Base-by-base conservation (phyloP, 2,113 vertebrate genomes). In the Scomber japonicus region DNA sequence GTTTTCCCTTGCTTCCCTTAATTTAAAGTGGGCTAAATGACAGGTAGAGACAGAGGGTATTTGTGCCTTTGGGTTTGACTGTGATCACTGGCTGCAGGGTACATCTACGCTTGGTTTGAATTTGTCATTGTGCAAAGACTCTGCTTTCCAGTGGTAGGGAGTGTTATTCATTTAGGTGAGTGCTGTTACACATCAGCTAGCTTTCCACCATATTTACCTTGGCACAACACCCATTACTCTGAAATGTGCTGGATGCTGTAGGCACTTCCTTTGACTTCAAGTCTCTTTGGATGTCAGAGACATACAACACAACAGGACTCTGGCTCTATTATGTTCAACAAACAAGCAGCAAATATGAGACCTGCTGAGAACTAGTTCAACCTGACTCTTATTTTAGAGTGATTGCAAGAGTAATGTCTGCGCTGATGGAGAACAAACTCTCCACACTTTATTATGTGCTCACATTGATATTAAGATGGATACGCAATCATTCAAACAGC, bases 181-280 rank as follows among this genome's bases (percentile, higher is more conserved):
- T 71, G 81, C 77, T 87, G 69, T 1, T 83, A 75, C n/a, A 56
- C 88, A 87, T 91, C 77, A 73, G 56, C 74, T 74, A 7, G 3
- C 76, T 87, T 76, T 91, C 81, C 57, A 45, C 1, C 10, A 63
- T 82, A 83, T 92, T 92, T 91, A 84, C 88, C 89, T 84, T 78
- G 88, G 87, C 91, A 84, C 89, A 70, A 74, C 68, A 80, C 78
- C 84, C 86, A 75, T 80, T 86, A 86, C 90, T 87, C 61, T 75
- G 78, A 80, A 62, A 71, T 48, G 13, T 6, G 49, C 88, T 24
- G 40, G 81, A 73, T 0, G 31, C 74, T 82, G 31, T 49, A 54
- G 83, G 73, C 70, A 55, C 64, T 71, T 60, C 48, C 51, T 88
- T 63, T 69, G 60, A 85, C 75, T 77, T 65, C 53, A 35, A 71